A percentile compares a stretch with the other conserved stretches of the same genome.
Conservation (phyloP, 1,140 invertebrate genomes). For the Papilio machaon region DNA sequence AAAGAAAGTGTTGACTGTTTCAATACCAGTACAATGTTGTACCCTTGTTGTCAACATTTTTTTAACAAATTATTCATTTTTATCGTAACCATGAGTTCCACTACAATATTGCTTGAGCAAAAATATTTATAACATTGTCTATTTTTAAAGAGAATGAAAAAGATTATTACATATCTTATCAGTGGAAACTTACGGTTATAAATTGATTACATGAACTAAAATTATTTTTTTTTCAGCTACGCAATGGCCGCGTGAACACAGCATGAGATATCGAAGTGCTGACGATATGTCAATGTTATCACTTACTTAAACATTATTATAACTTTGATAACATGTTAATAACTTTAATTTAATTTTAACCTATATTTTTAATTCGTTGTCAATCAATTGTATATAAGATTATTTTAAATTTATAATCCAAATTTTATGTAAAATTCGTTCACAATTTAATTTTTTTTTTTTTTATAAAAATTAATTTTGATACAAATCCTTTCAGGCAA, state of each 20-base stretch:
- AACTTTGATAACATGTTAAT: neutral
- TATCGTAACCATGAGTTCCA: no score
- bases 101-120: no score
- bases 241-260: constrained; percentile 76
- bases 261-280: constrained; percentile 70
- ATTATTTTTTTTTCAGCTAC: constrained; percentile 58
- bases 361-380: neutral
- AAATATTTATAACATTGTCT: no score
- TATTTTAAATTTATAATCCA: neutral
- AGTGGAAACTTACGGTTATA: neutral
- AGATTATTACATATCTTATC: neutral
- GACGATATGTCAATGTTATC: constrained; percentile 70
- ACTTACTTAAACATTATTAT: constrained; percentile 54
- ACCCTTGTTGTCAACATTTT: no score
- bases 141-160: no score
- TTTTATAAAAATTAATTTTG: neutral
- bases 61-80: no score
- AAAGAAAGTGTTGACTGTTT: no score
- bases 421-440: neutral
- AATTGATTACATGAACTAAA: neutral
- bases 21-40: no score
- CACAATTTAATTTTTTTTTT: neutral
- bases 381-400: neutral
- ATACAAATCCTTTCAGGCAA: neutral
- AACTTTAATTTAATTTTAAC: neutral